Conservation (phyloP, 2,888 invertebrate species). For the Euproctis similis region DNA sequence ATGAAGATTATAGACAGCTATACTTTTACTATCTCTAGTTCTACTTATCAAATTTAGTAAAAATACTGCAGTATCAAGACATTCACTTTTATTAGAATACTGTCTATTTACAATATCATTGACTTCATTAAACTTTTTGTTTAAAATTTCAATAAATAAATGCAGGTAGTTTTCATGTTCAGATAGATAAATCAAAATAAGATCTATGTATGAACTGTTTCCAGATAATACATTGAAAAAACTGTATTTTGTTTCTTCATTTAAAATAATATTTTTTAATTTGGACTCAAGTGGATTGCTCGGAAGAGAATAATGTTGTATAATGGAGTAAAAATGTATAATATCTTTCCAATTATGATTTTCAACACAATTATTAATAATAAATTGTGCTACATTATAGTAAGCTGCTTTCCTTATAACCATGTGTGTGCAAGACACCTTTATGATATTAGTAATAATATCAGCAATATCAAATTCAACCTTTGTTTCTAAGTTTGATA, state of each 20-base stretch:
- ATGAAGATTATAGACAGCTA: conserved; percentile 15
- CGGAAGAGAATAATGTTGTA: conserved; percentile 16
- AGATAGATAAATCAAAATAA: conserved; percentile 37
- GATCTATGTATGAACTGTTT: conserved; percentile 33
- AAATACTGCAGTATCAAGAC: conserved; percentile 39
- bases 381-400: conserved; percentile 37
- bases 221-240: conserved; percentile 30
- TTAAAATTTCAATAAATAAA: conserved; percentile 29
- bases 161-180: conserved; percentile 28
- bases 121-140: too few species aligned
- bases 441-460: conserved; percentile 36
- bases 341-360: conserved; percentile 38
- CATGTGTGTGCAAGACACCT: conserved; percentile 53
- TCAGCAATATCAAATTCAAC: conserved; percentile 15
- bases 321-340: conserved; percentile 28
- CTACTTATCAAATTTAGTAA: conserved; percentile 33
- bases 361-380: conserved; percentile 34
- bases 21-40: conserved; percentile 17
- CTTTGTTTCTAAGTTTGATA: conserved; percentile 27
- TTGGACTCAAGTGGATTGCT: neutral
- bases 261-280: neutral
- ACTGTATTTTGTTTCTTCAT: conserved; percentile 22
- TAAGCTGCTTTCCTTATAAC: conserved; percentile 46
- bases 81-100: conserved; percentile 45
- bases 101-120: conserved; percentile 41